Evolutionary conservation across 2,888 invertebrate species (phyloP), one percentile per base, ranked within the genome.

Genomic region (Pterobdella sp.): DNA sequence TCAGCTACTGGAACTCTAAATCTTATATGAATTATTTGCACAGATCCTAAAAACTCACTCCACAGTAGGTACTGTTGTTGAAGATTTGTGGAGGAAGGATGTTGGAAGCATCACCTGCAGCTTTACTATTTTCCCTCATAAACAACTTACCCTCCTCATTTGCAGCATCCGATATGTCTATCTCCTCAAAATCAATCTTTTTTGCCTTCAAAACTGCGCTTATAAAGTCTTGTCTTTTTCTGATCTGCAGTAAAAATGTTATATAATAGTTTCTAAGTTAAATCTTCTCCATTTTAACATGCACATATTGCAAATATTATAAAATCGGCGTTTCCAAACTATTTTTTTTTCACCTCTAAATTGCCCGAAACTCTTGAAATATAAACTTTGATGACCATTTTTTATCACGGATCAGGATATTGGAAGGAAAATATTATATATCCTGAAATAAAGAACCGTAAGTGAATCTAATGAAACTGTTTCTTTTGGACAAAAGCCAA

Each of bases 31-130:
- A 63, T 18, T n/a, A 7, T 18, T 22, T 69, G n/a, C 7, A 36
- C n/a, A 65, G 29, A 37, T 42, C 29, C n/a, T 49, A 42, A 7
- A 69, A 31, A 42, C 72, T 52, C 42, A 74, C 74, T 31, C 74
- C 74, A 73, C 74, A 74, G 52, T 74, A 74, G 26, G 31, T 32
- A 37, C 49, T 36, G n/a, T 74, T 67, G 31, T 71, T 71, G 67
- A 74, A 74, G 60, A 74, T 73, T 68, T 74, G 74, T 22, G 74
- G 74, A 26, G 74, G 74, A 37, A 74, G 72, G 10, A 72, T 67
- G 26, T 63, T 68, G 22, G 37, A 35, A n/a, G 67, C 68, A 4
- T 37, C 64, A 7, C 72, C 69, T 10, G 72, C 60, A 35, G 74
- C 73, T 35, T 73, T 64, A 42, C 72, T 37, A 29, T 74, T 36